These are phyloP conservation scores for Epinotia nisella DNA, from an alignment of 2,888 invertebrate genomes.

Conservation along the genomic window DNA sequence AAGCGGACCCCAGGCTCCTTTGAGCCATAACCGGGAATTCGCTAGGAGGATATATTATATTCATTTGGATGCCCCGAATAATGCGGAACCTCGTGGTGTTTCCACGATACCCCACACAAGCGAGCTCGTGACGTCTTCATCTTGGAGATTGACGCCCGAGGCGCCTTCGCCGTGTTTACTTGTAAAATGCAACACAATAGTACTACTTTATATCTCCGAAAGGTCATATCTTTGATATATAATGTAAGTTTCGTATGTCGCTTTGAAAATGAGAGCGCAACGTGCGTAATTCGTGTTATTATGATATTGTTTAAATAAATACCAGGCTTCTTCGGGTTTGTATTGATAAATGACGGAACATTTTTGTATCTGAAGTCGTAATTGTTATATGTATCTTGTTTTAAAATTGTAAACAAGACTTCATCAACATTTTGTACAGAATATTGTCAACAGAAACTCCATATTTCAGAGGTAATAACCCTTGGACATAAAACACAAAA, in stretches of 20 bases:
- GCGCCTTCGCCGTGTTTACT: slow-evolving; percentile 43
- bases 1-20: no score
- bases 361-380: not conserved
- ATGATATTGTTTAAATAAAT: slow-evolving; percentile 33
- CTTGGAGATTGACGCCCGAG: slow-evolving; percentile 54
- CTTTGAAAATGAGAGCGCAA: not conserved
- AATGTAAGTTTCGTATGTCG: not conserved
- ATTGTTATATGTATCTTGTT: not conserved
- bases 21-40: no score
- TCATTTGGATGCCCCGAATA: no score
- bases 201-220: slow-evolving; percentile 53
- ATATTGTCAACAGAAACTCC: slow-evolving; percentile 12
- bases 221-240: slow-evolving; percentile 2
- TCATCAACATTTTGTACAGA: not conserved
- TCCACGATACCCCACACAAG: slow-evolving; percentile 26
- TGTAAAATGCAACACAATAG: slow-evolving; percentile 43
- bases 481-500: slow-evolving; percentile 39
- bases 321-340: not conserved
- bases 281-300: slow-evolving; percentile 32
- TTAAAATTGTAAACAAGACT: not conserved
- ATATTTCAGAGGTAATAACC: slow-evolving; percentile 41
- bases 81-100: slow-evolving; percentile 6
- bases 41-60: no score
- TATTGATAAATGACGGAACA: slow-evolving; percentile 19
- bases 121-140: slow-evolving; percentile 53